Base-by-base conservation (phyloP, 2,113 vertebrate genomes). In the Furnarius figulus region DNA sequence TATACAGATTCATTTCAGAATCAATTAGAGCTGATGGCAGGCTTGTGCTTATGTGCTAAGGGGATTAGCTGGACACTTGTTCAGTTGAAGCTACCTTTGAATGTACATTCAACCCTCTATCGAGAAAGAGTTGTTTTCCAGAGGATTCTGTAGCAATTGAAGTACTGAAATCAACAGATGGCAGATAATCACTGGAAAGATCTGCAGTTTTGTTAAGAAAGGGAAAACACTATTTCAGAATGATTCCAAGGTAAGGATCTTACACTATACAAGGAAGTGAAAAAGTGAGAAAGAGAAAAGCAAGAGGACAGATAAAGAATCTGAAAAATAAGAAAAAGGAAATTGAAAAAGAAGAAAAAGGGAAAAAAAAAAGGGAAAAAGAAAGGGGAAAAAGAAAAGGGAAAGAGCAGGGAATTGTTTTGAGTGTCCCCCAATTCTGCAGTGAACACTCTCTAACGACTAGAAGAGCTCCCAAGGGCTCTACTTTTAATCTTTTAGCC, bases 1-100 rank as follows among this genome's bases (percentile, higher is more conserved):
- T 98, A 98, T 97, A 97, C 98, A 95, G 98, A 98, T 98, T 98
- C 98, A 97, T 99, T 99, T 99, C 98, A 98, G 98, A 99, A 99
- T 99, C 99, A 99, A 99, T 99, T 99, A 99, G 98, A 97, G 97
- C 96, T 98, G 97, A 98, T 98, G 97, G 98, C 97, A 97, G 97
- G 97, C 97, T 97, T 97, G 98, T 98, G 98, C 97, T 97, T 97
- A 84, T 98, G 98, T 98, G 98, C 98, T 98, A 98, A 98, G 96
- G 97, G 98, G 98, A 99, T 99, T 99, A 99, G 95, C 87, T 88
- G 95, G 97, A 97, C 98, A 98, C 98, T 99, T 97, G 97, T 97
- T 98, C 95, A 96, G 98, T 97, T 98, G 98, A 98, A 97, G 97
- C 89, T 98, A 97, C 97, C 95, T 94, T 98, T 96, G 97, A 98